Conservation (phyloP, 2,113 vertebrate species). For the Thamnophis sirtalis region DNA sequence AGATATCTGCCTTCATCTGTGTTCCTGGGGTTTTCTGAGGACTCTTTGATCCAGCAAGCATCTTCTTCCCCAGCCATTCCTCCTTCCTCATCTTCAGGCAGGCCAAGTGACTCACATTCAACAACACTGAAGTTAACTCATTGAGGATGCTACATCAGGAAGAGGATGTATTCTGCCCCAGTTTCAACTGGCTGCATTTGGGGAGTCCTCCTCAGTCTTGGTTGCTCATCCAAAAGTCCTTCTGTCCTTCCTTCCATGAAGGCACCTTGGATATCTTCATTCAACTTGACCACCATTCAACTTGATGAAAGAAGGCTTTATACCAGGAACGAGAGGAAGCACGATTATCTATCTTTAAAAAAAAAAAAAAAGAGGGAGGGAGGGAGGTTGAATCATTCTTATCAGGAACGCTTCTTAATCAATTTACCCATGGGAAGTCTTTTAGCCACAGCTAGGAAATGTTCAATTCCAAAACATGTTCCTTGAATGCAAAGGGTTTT, state of each 20-base stretch:
- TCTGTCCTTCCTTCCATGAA: neutral
- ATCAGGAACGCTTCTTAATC: neutral
- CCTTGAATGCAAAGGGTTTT: neutral
- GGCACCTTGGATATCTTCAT: neutral
- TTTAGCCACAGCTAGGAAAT: neutral
- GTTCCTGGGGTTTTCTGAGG: neutral
- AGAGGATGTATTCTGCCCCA: neutral
- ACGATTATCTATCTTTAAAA: neutral
- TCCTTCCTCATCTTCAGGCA: constrained; percentile 11
- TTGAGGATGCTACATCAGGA: neutral
- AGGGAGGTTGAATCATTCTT: neutral
- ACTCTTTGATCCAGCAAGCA: constrained; percentile 11
- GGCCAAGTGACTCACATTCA: neutral
- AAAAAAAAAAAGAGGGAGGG: neutral
- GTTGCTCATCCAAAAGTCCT: neutral
- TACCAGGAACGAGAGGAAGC: neutral
- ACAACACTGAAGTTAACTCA: neutral
- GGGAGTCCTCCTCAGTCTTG: neutral
- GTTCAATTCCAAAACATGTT: neutral
- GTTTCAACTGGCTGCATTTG: neutral
- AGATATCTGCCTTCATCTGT: constrained; percentile 6
- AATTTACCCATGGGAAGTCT: neutral
- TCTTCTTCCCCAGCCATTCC: constrained; percentile 3
- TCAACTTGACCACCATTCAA: constrained; percentile 17
- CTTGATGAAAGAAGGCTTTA: neutral